These are phyloP conservation scores for Pluvialis apricaria DNA, from an alignment of 2,113 vertebrate genomes.

Conservation along the genomic window DNA sequence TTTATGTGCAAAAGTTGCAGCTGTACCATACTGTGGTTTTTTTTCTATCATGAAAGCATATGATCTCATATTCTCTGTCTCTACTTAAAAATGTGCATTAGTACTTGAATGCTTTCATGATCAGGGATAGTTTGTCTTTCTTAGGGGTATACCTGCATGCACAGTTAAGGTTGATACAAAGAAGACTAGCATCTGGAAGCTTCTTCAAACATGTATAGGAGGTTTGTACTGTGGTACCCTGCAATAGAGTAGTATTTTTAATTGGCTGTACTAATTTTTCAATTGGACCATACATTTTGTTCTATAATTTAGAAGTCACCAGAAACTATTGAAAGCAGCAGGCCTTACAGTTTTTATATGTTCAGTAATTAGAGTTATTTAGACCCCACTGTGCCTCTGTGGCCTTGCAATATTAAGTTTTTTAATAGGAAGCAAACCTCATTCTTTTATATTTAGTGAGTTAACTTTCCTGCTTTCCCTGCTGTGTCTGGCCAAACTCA, in stretches of 20 bases:
- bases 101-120: neutral
- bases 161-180: neutral
- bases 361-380: neutral
- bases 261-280: neutral
- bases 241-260: neutral
- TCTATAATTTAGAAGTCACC: neutral
- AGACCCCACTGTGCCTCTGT: neutral
- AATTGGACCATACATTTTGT: neutral
- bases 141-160: accelerated
- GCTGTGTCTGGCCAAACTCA: neutral
- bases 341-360: neutral
- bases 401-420: neutral
- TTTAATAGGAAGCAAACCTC: neutral
- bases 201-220: neutral
- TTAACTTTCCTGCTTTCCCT: neutral
- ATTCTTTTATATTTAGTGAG: neutral
- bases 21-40: neutral
- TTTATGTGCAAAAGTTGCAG: neutral
- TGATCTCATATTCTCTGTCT: neutral
- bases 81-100: neutral
- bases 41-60: neutral
- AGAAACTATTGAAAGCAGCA: neutral
- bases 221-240: neutral
- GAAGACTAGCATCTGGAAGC: neutral
- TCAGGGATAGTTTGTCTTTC: neutral